Evolutionary conservation across 2,888 invertebrate genomes (phyloP).

Genomic region (Yponomeuta sedellus): DNA sequence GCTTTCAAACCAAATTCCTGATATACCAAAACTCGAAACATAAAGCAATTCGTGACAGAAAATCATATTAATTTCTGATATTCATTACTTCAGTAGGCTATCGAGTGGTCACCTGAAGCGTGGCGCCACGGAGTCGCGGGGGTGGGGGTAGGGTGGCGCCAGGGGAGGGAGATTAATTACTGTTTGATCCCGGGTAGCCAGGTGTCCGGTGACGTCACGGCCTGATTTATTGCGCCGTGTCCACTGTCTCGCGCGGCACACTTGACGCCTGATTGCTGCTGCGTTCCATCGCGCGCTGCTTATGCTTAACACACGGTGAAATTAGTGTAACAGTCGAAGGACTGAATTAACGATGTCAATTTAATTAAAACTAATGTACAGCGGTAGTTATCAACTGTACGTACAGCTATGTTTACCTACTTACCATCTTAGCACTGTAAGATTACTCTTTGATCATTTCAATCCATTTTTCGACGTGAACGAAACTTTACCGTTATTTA

Average conservation of each 20-base stretch:
- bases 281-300: no score
- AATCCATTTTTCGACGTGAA: no score
- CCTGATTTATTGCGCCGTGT: slow-evolving; percentile 7
- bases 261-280: slow-evolving; percentile 35
- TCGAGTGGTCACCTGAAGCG: slow-evolving; percentile 46
- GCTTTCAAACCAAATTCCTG: no score
- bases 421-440: no score
- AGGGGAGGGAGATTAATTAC: slow-evolving; percentile 57
- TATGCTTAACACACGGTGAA: no score
- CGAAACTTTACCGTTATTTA: no score
- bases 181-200: slow-evolving; percentile 44
- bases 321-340: no score
- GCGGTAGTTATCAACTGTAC: no score
- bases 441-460: no score
- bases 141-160: slow-evolving; percentile 13
- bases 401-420: no score
- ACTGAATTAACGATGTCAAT: background rate
- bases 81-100: background rate
- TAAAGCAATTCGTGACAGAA: background rate
- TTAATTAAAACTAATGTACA: no score
- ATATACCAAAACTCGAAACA: no score
- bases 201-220: background rate
- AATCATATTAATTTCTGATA: background rate
- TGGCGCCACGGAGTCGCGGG: slow-evolving; percentile 48
- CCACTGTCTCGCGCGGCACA: slow-evolving; percentile 27